Percentiles rank a stretch among this genome's conserved stretches.
phyloP scores from a whole-genome alignment of 2,888 invertebrate species.

The Salticus scenicus region DNA sequence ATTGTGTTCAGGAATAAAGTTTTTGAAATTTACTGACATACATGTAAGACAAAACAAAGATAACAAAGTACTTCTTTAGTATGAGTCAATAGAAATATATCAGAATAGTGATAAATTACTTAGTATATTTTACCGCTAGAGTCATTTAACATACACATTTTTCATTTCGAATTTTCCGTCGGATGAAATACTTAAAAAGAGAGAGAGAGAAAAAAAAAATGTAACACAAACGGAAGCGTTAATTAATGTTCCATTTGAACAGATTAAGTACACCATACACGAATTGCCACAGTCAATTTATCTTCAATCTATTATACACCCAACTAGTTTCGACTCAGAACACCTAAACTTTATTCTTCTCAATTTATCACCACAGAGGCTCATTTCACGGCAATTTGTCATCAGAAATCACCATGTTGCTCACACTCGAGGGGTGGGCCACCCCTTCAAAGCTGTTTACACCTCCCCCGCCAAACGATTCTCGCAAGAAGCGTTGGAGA shows the following conservation, averaged over 20 bases:
- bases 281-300: conserved; percentile 9
- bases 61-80: too few species aligned
- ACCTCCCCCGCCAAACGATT: conserved; percentile 37
- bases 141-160: too few species aligned
- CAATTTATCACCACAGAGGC: neutral
- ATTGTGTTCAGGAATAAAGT: too few species aligned
- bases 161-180: too few species aligned
- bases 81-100: too few species aligned
- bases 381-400: conserved; percentile 19
- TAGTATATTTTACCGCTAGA: too few species aligned
- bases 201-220: too few species aligned
- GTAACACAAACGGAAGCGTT: conserved; percentile 1
- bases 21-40: too few species aligned
- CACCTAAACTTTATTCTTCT: neutral
- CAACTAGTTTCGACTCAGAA: neutral
- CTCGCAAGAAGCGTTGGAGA: conserved; percentile 41
- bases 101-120: too few species aligned
- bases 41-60: too few species aligned
- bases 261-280: neutral
- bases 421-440: conserved; percentile 1
- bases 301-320: conserved; percentile 13
- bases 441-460: conserved; percentile 7
- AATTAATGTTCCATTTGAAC: neutral
- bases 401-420: conserved; percentile 3
- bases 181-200: too few species aligned